A percentile compares a stretch with the other conserved stretches of the same genome.
Evolutionary conservation across 2,113 vertebrate genomes (phyloP).

Genomic region (Ornithorhynchus anatinus): DNA sequence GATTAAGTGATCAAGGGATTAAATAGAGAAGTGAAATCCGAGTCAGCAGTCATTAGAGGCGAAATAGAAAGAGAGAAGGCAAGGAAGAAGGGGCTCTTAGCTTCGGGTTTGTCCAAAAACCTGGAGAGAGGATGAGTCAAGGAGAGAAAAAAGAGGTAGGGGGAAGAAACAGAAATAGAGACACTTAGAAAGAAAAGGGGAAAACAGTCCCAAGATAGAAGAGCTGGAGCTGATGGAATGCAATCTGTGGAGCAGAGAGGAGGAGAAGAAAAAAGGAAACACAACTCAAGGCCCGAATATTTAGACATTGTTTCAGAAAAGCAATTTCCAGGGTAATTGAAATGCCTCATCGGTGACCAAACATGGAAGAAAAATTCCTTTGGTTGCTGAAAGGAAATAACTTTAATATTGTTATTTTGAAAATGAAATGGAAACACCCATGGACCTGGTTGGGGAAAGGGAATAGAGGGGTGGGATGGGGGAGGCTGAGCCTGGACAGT

Average conservation of each 20-base stretch:
- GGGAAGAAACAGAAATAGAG: too few relatives aligned
- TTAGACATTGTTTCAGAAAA: constrained; percentile 35
- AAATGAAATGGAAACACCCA: too few relatives aligned
- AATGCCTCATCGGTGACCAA: constrained; percentile 20
- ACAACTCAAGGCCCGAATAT: constrained; percentile 5
- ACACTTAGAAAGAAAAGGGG: too few relatives aligned
- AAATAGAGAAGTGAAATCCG: too few relatives aligned
- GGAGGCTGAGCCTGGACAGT: neutral
- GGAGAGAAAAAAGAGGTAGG: too few relatives aligned
- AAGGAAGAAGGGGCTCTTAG: constrained; percentile 13
- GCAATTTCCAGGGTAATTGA: constrained; percentile 24
- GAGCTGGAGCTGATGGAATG: constrained; percentile 28
- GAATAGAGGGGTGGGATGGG: constrained; percentile 23
- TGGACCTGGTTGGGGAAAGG: neutral
- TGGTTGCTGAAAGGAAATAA: constrained; percentile 1
- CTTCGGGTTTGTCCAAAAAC: constrained; percentile 32
- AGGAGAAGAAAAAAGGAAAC: constrained; percentile 46
- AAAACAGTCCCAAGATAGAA: constrained; percentile 15
- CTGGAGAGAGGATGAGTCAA: neutral
- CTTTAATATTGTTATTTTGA: constrained; percentile 33
- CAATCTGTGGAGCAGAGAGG: constrained; percentile 1
- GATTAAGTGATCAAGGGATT: too few relatives aligned
- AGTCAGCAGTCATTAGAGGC: constrained; percentile 23
- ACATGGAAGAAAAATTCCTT: constrained; percentile 21
- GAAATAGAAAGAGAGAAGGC: too few relatives aligned